Percentiles rank a stretch among this genome's conserved stretches.
Evolutionary conservation across 2,113 vertebrate genomes (phyloP).

Genomic region (Tupaia tana): DNA sequence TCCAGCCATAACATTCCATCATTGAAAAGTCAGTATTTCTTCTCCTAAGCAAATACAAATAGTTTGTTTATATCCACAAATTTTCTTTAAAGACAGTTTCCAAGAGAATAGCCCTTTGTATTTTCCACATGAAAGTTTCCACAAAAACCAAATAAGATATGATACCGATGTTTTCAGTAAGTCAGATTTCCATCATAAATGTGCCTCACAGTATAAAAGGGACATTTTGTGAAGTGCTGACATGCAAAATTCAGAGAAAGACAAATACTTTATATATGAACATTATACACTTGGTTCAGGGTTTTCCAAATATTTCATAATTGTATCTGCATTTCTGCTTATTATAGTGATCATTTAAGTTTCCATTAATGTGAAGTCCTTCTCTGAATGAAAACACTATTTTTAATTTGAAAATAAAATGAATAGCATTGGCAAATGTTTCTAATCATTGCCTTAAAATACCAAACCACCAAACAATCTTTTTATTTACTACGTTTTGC

Average conservation of each 20-base stretch:
- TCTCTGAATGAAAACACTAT: slow-evolving; percentile 56
- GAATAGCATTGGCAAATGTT: slow-evolving; percentile 81
- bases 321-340: slow-evolving; percentile 29
- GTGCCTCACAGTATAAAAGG: not conserved
- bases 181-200: slow-evolving; percentile 46
- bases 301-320: slow-evolving; percentile 48
- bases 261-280: not conserved
- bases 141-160: slow-evolving; percentile 50
- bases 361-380: slow-evolving; percentile 69
- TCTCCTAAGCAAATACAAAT: slow-evolving; percentile 61
- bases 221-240: not conserved
- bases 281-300: slow-evolving; percentile 34
- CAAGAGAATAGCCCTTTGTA: slow-evolving; percentile 17
- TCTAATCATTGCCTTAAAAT: slow-evolving; percentile 84
- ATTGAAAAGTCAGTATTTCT: slow-evolving; percentile 25
- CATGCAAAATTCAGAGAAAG: not conserved
- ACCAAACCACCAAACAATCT: slow-evolving; percentile 81
- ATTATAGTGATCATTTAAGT: slow-evolving; percentile 59
- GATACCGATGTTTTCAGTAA: slow-evolving; percentile 50
- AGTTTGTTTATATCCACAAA: not conserved
- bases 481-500: slow-evolving; percentile 83
- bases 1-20: slow-evolving; percentile 21
- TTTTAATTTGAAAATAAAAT: slow-evolving; percentile 69
- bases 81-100: slow-evolving; percentile 50
- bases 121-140: slow-evolving; percentile 32